phyloP scores from a whole-genome alignment of 2,888 invertebrate genomes.

The Atherix ibis region DNA sequence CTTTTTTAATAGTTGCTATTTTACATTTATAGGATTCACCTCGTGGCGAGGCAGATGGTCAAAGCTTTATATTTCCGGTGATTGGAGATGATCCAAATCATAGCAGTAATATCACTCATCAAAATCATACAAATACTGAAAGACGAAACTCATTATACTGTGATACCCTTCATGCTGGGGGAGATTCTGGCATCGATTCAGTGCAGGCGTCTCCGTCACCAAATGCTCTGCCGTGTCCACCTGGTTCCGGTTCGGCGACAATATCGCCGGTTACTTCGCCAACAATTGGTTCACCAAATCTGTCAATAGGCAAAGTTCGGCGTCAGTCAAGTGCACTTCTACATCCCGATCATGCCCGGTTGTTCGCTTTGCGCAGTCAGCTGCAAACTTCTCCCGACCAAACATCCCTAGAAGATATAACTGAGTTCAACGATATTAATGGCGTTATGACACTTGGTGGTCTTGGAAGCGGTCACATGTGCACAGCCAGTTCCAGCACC shows the following conservation, averaged over 20 bases:
- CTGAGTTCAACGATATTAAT: conserved; percentile 32
- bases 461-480: conserved; percentile 23
- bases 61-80: conserved; percentile 49
- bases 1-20: too few species aligned
- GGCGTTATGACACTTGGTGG: conserved; percentile 17
- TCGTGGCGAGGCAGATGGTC: conserved; percentile 48
- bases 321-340: conserved; percentile 44
- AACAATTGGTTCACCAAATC: conserved; percentile 29
- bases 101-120: conserved; percentile 7
- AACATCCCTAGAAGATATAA: conserved; percentile 32
- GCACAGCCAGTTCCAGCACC: conserved; percentile 39
- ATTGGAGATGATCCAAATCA: conserved; percentile 24
- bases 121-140: conserved; percentile 12
- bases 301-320: conserved; percentile 25
- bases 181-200: conserved; percentile 57
- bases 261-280: conserved; percentile 29
- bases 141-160: conserved; percentile 31
- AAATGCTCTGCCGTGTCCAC: conserved; percentile 30
- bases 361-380: conserved; percentile 36
- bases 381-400: conserved; percentile 29
- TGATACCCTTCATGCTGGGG: conserved; percentile 38
- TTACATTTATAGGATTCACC: conserved; percentile 48
- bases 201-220: conserved; percentile 48
- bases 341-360: conserved; percentile 53
- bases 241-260: conserved; percentile 26